A percentile compares a stretch with the other conserved stretches of the same genome.
phyloP scores from a whole-genome alignment of 2,113 vertebrate genomes.

The Stegastes partitus region DNA sequence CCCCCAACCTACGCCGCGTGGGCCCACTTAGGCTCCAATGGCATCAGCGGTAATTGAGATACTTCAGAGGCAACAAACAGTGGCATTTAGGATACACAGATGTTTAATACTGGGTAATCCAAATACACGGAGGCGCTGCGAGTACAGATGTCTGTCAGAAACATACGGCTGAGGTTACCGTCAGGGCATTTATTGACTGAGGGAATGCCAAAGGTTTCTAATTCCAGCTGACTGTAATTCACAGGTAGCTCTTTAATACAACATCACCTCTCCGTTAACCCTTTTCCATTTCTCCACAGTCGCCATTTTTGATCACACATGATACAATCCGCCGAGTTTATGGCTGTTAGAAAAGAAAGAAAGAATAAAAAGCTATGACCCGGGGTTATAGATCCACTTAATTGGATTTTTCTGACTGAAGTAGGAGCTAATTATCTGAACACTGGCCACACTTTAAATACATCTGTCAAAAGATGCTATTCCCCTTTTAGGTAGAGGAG shows the following conservation, averaged over 20 bases:
- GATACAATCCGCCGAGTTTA: constrained; percentile 7
- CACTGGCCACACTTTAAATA: constrained; percentile 54
- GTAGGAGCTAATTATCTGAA: constrained; percentile 69
- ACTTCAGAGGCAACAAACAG: constrained; percentile 66
- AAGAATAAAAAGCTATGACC: constrained; percentile 38
- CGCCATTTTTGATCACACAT: constrained; percentile 18
- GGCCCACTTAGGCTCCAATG: constrained; percentile 71
- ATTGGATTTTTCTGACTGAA: constrained; percentile 71
- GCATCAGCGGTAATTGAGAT: constrained; percentile 77
- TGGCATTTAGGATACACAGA: constrained; percentile 55
- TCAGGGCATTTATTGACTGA: constrained; percentile 20
- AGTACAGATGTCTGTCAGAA: constrained; percentile 10
- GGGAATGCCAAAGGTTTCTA: background rate
- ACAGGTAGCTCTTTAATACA: background rate
- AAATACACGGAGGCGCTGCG: constrained; percentile 20
- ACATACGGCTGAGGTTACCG: constrained; percentile 9
- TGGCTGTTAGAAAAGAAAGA: constrained; percentile 23
- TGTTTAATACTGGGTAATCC: constrained; percentile 44
- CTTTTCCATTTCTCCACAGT: constrained; percentile 4
- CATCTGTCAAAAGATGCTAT: constrained; percentile 51
- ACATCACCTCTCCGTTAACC: constrained; percentile 1
- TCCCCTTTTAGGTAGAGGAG: constrained; percentile 17
- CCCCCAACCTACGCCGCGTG: constrained; percentile 48
- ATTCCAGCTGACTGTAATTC: constrained; percentile 12
- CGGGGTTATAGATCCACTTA: constrained; percentile 63